A percentile compares a stretch with the other conserved stretches of the same genome.
These are phyloP conservation scores for Stegophylla sp. DNA, from an alignment of 2,888 invertebrate genomes.

Conservation along the genomic window DNA sequence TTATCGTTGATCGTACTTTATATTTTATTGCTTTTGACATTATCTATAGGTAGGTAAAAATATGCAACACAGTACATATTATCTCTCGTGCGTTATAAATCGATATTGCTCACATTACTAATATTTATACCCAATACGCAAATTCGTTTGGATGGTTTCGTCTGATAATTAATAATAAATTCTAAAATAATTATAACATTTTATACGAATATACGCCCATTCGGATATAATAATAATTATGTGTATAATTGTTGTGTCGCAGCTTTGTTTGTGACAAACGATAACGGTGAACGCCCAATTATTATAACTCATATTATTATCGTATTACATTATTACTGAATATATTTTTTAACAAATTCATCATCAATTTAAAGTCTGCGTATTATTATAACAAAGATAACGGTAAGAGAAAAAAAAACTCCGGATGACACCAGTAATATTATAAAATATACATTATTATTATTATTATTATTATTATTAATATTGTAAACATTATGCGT, in stretches of 20 bases:
- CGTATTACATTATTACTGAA: too few relatives aligned
- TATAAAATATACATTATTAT: not conserved
- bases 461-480: too few relatives aligned
- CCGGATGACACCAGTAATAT: not conserved
- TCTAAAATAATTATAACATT: too few relatives aligned
- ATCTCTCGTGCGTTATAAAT: not conserved
- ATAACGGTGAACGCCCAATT: slow-evolving; percentile 35
- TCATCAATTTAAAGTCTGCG: not conserved
- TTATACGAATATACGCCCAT: slow-evolving; percentile 19
- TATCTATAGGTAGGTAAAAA: not conserved
- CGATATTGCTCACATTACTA: not conserved
- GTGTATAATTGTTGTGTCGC: not conserved
- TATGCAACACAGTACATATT: not conserved
- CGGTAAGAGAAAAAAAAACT: not conserved
- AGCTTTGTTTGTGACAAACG: not conserved
- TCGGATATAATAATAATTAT: slow-evolving; percentile 4
- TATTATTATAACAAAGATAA: not conserved
- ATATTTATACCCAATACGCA: not conserved
- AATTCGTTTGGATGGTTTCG: too few relatives aligned
- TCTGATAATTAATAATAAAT: too few relatives aligned
- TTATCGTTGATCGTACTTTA: too few relatives aligned
- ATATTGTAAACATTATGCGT: not conserved
- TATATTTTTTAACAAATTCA: not conserved
- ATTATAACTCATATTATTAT: not conserved
- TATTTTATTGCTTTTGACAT: too few relatives aligned